Evolutionary conservation across 1,140 invertebrate genomes (phyloP).

Genomic region (Drosophila novamexicana): DNA sequence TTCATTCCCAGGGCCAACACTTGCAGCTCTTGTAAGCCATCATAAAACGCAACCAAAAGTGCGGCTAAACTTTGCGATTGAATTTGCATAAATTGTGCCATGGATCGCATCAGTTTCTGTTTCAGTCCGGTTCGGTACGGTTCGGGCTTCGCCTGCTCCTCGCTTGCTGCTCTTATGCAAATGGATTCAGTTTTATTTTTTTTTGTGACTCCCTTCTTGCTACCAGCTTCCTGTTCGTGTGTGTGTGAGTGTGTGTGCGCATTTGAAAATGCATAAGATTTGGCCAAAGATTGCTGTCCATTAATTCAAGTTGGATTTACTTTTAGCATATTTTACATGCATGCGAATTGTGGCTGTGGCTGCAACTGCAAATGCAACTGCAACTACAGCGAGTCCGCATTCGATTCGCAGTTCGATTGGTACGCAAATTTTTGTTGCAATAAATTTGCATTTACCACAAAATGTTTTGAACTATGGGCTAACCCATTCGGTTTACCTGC

Average conservation of each 20-base stretch:
- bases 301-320: slow-evolving; percentile 83
- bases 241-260: slow-evolving; percentile 38
- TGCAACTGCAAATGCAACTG: slow-evolving; percentile 10
- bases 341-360: slow-evolving; percentile 51
- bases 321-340: slow-evolving; percentile 82
- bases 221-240: not conserved
- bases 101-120: slow-evolving; percentile 33
- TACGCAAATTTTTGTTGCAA: slow-evolving; percentile 74
- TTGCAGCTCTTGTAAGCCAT: slow-evolving; percentile 49
- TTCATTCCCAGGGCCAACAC: slow-evolving; percentile 35
- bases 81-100: slow-evolving; percentile 82
- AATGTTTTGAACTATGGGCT: slow-evolving; percentile 78
- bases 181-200: slow-evolving; percentile 31
- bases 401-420: slow-evolving; percentile 59
- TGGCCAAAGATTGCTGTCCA: slow-evolving; percentile 82
- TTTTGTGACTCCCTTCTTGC: not conserved
- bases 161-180: slow-evolving; percentile 71
- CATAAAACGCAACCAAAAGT: slow-evolving; percentile 69
- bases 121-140: slow-evolving; percentile 18
- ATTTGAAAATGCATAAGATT: slow-evolving; percentile 82
- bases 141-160: slow-evolving; percentile 47
- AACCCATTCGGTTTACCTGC: slow-evolving; percentile 64
- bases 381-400: slow-evolving; percentile 31
- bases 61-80: slow-evolving; percentile 81
- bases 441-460: slow-evolving; percentile 82